These are phyloP conservation scores for Nycticebus coucang DNA, from an alignment of 2,113 vertebrate genomes.

Conservation along the genomic window DNA sequence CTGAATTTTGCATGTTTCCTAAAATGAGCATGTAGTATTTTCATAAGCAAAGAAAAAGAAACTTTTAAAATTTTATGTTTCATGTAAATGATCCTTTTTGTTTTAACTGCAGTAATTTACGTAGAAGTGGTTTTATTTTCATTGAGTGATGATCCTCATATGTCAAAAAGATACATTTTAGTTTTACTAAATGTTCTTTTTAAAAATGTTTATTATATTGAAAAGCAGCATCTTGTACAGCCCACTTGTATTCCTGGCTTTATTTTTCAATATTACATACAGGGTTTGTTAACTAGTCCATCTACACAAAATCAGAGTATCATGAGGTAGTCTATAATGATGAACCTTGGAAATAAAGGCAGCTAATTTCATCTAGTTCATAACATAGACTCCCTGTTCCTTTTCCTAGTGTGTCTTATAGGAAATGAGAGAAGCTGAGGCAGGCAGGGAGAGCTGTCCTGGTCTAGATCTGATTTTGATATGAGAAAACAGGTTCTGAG, in stretches of 20 bases:
- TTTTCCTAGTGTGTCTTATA: neutral
- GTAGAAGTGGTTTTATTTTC: neutral
- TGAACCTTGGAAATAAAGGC: neutral
- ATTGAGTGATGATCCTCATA: neutral
- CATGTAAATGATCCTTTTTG: neutral
- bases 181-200: neutral
- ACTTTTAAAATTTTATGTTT: neutral
- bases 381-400: neutral
- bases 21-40: conserved; percentile 9
- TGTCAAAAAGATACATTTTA: neutral
- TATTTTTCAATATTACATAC: neutral
- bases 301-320: neutral
- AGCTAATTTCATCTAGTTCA: neutral
- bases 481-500: neutral
- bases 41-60: neutral
- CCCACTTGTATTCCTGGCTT: neutral
- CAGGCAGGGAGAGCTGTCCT: neutral
- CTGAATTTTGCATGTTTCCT: neutral
- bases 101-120: neutral
- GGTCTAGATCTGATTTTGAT: neutral
- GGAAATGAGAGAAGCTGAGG: neutral
- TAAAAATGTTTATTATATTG: conserved; percentile 14
- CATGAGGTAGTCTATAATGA: neutral
- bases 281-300: neutral
- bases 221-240: neutral